phyloP scores from a whole-genome alignment of 2,797 vertebrate species.

The Huso huso region DNA sequence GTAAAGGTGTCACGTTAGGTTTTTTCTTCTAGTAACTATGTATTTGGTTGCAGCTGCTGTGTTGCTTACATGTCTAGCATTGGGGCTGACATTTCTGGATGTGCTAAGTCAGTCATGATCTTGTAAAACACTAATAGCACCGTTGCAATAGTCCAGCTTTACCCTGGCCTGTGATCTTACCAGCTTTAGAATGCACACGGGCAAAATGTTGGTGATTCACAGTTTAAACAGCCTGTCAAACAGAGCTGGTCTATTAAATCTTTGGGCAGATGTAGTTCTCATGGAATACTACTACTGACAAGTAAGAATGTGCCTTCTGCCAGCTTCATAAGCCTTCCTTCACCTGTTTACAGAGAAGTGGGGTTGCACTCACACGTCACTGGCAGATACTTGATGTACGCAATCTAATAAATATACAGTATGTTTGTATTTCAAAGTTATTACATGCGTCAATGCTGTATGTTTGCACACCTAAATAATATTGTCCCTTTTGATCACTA shows the following conservation, averaged over 20 bases:
- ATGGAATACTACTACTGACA: no score
- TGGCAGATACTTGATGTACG: no score
- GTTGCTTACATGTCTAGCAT: not conserved
- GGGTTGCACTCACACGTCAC: not conserved
- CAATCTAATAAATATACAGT: no score
- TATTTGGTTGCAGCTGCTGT: not conserved
- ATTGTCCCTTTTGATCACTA: no score
- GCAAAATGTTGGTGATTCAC: not conserved
- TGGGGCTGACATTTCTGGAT: not conserved
- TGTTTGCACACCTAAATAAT: no score
- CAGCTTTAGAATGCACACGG: not conserved
- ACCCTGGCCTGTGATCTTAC: not conserved
- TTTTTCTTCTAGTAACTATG: not conserved
- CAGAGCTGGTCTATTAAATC: not conserved
- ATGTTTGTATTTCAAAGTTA: no score
- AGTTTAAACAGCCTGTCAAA: not conserved
- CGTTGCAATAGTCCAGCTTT: not conserved
- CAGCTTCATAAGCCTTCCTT: conserved; percentile 8
- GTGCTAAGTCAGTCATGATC: conserved; percentile 9
- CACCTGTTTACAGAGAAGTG: conserved; percentile 39
- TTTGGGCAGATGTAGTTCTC: not conserved
- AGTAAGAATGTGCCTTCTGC: no score
- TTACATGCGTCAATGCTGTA: no score
- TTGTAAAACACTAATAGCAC: not conserved
- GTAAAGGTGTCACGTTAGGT: not conserved